These are phyloP conservation scores for Eriocheir sinensis DNA, from an alignment of 1,140 invertebrate genomes.

Conservation along the genomic window DNA sequence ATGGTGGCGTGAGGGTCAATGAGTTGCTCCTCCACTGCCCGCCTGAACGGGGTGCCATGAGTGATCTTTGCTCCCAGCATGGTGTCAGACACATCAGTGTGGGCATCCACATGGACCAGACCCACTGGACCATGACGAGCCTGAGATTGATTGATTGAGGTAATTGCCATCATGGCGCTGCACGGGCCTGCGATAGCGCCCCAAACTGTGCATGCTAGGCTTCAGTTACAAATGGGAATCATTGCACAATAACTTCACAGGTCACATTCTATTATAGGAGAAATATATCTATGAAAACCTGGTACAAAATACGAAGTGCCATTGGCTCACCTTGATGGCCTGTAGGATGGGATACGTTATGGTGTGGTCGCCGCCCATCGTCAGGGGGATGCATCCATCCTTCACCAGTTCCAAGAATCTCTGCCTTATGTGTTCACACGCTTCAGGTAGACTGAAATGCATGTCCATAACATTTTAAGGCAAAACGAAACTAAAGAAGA, in stretches of 20 bases:
- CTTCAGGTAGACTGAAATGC: conserved; percentile 65
- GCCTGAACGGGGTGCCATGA: conserved; percentile 82
- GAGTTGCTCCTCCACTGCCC: conserved; percentile 82
- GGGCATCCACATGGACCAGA: conserved; percentile 68
- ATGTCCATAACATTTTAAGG: too few species aligned
- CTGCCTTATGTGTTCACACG: conserved; percentile 54
- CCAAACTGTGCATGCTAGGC: too few species aligned
- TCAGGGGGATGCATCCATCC: conserved; percentile 56
- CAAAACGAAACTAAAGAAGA: too few species aligned
- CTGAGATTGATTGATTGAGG: too few species aligned
- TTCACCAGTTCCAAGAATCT: conserved; percentile 28
- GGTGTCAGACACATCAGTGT: conserved; percentile 52
- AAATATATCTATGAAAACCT: too few species aligned
- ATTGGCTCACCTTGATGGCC: conserved; percentile 62
- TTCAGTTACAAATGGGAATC: too few species aligned
- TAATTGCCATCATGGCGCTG: too few species aligned
- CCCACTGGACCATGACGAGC: conserved; percentile 39
- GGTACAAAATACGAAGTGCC: neutral
- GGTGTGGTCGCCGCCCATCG: conserved; percentile 71
- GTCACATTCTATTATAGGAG: too few species aligned
- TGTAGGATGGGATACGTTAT: conserved; percentile 68
- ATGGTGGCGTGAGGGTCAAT: conserved; percentile 81
- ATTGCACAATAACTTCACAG: too few species aligned
- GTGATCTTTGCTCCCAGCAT: conserved; percentile 68
- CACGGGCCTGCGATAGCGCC: too few species aligned